These are phyloP conservation scores for Microtus ochrogaster DNA, from an alignment of 2,113 vertebrate species.

Conservation along the genomic window DNA sequence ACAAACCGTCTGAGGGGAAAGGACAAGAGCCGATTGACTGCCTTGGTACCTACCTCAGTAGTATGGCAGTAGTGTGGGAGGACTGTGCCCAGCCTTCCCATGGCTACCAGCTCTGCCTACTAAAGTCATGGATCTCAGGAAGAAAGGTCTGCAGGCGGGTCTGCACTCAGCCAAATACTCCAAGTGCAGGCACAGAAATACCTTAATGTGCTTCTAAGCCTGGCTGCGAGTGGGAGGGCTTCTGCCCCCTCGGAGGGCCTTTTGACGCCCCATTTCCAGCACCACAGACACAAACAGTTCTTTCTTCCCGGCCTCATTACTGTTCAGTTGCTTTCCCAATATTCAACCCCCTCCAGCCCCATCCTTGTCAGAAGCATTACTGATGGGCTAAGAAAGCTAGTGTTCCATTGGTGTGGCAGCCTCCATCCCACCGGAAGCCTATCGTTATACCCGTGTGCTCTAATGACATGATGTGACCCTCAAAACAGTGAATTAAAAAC, in stretches of 20 bases:
- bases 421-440: conserved; percentile 2
- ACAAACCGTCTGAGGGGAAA: conserved; percentile 51
- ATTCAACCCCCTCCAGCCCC: not conserved
- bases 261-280: not conserved
- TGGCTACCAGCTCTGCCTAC: not conserved
- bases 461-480: accelerated
- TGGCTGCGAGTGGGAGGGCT: not conserved
- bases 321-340: not conserved
- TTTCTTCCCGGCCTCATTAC: not conserved
- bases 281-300: not conserved
- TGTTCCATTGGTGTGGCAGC: conserved; percentile 41
- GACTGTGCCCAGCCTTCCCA: not conserved
- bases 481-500: not conserved
- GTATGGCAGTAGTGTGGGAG: not conserved
- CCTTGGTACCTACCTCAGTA: not conserved
- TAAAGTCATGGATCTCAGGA: not conserved
- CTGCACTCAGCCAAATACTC: not conserved
- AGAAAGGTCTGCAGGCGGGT: not conserved
- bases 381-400: conserved; percentile 49
- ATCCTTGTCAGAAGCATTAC: conserved; percentile 57
- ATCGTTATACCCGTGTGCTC: not conserved
- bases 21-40: conserved; percentile 55
- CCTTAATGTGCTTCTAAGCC: conserved; percentile 5
- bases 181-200: not conserved
- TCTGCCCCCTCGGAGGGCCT: not conserved